Conservation (phyloP, 2,113 vertebrate genomes). For the Poeciliopsis occidentalis region DNA sequence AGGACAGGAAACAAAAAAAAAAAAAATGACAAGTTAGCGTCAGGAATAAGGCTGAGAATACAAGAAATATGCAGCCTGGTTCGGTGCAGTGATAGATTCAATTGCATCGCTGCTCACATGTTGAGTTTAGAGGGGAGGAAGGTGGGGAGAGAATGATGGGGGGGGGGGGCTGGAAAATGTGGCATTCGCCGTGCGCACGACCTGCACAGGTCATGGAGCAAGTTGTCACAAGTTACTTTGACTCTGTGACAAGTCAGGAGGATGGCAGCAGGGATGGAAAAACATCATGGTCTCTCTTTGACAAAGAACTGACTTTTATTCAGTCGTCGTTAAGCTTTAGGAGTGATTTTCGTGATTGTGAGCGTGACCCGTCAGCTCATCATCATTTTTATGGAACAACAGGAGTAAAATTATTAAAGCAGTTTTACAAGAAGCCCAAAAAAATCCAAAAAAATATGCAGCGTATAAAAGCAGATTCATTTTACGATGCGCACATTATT, state of each 20-base stretch:
- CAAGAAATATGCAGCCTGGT: conserved; percentile 75
- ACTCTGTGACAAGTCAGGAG: conserved; percentile 65
- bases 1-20: conserved; percentile 57
- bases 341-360: background rate
- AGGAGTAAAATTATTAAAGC: conserved; percentile 9
- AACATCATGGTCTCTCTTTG: conserved; percentile 43
- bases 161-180: conserved; percentile 74
- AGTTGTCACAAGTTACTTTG: conserved; percentile 61
- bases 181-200: conserved; percentile 67
- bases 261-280: conserved; percentile 49
- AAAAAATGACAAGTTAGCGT: conserved; percentile 71
- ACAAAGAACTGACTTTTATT: conserved; percentile 34
- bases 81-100: conserved; percentile 18
- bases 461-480: conserved; percentile 24
- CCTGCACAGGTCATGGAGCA: conserved; percentile 58
- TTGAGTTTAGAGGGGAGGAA: conserved; percentile 54
- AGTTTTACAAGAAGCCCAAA: conserved; percentile 20
- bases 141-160: conserved; percentile 58
- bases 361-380: conserved; percentile 14
- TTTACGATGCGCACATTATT: conserved; percentile 4
- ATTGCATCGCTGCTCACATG: conserved; percentile 18
- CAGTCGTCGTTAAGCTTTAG: background rate
- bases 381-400: conserved; percentile 32
- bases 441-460: conserved; percentile 24
- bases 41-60: conserved; percentile 73